Evolutionary conservation across 2,113 vertebrate genomes (phyloP).

Genomic region (Corythornis cristatus): DNA sequence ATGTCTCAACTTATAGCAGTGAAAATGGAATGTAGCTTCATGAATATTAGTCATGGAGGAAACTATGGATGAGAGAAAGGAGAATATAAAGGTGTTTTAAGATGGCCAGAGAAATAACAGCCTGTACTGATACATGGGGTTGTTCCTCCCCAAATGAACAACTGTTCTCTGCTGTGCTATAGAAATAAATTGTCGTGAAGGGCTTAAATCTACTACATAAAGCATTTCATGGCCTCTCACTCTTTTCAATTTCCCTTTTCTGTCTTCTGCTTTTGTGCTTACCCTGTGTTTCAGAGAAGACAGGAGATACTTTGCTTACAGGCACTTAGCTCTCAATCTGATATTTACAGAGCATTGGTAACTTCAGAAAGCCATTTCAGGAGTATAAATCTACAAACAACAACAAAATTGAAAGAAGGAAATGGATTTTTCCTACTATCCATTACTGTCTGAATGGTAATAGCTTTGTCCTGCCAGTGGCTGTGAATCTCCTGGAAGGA

Average conservation of each 20-base stretch:
- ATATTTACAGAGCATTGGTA: not conserved
- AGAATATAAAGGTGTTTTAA: not conserved
- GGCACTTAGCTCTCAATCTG: not conserved
- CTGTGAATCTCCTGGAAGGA: constrained; percentile 37
- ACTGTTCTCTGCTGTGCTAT: no score
- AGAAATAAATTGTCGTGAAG: not conserved
- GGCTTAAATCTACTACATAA: not conserved
- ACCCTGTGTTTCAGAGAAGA: not conserved
- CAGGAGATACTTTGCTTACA: not conserved
- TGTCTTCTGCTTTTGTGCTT: not conserved
- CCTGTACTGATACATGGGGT: not conserved
- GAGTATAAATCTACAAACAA: not conserved
- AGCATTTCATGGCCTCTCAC: not conserved
- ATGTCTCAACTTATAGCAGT: not conserved
- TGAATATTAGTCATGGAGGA: not conserved
- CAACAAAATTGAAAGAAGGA: not conserved
- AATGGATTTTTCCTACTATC: constrained; percentile 35
- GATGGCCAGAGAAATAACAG: not conserved
- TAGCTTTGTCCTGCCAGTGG: constrained; percentile 12
- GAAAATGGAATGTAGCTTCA: not conserved
- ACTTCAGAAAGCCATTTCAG: not conserved
- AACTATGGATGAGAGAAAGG: not conserved
- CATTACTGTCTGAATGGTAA: constrained; percentile 46
- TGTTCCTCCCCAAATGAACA: no score
- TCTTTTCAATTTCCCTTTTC: not conserved